Evolutionary conservation across 2,797 vertebrate species (phyloP).

Genomic region (Lophius americanus): DNA sequence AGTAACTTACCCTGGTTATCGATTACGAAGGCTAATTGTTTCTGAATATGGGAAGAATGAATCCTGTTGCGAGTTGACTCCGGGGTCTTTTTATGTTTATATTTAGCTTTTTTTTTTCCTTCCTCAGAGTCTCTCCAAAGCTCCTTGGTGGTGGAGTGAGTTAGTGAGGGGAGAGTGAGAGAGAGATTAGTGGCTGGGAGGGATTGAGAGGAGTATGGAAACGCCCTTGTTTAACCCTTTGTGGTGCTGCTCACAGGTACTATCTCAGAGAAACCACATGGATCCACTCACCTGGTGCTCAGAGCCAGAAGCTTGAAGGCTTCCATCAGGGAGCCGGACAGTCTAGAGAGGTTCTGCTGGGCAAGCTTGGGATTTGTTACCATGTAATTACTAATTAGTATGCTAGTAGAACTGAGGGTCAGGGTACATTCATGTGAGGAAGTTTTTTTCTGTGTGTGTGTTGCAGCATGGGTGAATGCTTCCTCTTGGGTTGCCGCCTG

Average conservation of each 20-base stretch:
- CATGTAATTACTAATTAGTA: slow-evolving; percentile 16
- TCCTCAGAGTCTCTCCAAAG: slow-evolving; percentile 54
- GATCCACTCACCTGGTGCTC: slow-evolving; percentile 26
- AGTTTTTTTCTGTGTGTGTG: slow-evolving; percentile 31
- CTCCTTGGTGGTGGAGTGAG: slow-evolving; percentile 58
- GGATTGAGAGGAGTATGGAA: slow-evolving; percentile 61
- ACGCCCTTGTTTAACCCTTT: slow-evolving; percentile 81
- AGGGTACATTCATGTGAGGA: slow-evolving; percentile 23
- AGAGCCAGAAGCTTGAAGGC: not conserved
- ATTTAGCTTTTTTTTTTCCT: slow-evolving; percentile 40
- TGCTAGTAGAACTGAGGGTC: slow-evolving; percentile 3
- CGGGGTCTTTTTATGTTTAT: slow-evolving; percentile 46
- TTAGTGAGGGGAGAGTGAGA: slow-evolving; percentile 56
- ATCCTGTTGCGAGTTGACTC: slow-evolving; percentile 26
- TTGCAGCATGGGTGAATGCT: slow-evolving; percentile 24
- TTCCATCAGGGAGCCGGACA: slow-evolving; percentile 1
- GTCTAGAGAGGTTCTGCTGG: slow-evolving; percentile 9
- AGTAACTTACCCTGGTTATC: slow-evolving; percentile 61
- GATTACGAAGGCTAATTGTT: slow-evolving; percentile 14
- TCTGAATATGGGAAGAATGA: slow-evolving; percentile 8
- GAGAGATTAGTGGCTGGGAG: slow-evolving; percentile 58
- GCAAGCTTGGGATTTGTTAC: slow-evolving; percentile 17
- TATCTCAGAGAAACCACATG: not conserved
- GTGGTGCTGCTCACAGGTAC: slow-evolving; percentile 60
- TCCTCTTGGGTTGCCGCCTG: slow-evolving; percentile 49